Evolutionary conservation across 2,113 vertebrate species (phyloP).

Genomic region (Centropus unirufus): DNA sequence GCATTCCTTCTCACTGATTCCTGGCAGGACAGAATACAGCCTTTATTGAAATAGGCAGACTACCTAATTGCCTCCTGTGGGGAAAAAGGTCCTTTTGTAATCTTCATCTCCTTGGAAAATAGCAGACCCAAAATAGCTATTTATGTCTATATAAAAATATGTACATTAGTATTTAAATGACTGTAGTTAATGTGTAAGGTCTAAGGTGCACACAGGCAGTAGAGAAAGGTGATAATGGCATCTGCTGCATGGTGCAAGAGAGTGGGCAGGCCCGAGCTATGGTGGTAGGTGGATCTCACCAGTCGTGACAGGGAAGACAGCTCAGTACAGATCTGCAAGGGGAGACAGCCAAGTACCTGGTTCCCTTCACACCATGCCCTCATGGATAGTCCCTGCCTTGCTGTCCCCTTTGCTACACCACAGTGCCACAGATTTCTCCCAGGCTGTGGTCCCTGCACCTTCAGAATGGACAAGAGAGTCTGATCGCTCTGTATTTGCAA

Average conservation of each 20-base stretch:
- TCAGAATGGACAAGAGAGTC: not conserved
- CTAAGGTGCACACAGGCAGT: not conserved
- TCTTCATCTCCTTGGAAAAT: not conserved
- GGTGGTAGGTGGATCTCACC: not conserved
- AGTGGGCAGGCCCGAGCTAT: not conserved
- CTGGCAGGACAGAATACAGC: not conserved
- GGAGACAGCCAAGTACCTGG: not conserved
- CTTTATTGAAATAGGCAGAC: not conserved
- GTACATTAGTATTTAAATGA: not conserved
- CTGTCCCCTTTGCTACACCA: not conserved
- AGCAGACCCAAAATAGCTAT: not conserved
- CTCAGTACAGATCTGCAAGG: not conserved
- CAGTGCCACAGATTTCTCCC: not conserved
- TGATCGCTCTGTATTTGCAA: not conserved
- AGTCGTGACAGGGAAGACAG: not conserved
- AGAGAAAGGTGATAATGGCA: not conserved
- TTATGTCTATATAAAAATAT: not conserved
- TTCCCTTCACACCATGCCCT: rapidly evolving
- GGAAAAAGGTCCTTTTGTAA: not conserved
- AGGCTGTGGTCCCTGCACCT: not conserved
- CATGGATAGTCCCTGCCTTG: not conserved
- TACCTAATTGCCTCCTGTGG: not conserved
- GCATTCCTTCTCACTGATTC: not conserved
- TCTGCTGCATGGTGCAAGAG: not conserved
- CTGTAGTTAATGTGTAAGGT: not conserved